Conservation (phyloP, 2,888 invertebrate species). For the Adela reaumurella region DNA sequence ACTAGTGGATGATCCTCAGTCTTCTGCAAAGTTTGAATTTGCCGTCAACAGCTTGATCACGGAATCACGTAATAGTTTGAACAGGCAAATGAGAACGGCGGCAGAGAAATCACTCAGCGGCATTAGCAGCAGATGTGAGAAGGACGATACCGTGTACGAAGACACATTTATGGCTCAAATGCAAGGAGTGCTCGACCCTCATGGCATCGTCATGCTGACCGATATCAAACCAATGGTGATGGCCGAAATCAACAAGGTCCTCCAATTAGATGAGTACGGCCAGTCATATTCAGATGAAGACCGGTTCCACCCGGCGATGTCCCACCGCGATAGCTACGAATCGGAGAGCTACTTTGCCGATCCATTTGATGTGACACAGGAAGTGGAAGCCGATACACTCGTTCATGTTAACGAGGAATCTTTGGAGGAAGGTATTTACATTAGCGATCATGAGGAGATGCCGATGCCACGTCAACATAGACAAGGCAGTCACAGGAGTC, state of each 20-base stretch:
- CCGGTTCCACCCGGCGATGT: background rate
- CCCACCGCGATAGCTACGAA: background rate
- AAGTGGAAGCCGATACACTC: background rate
- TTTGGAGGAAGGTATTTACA: background rate
- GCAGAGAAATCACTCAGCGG: conserved; percentile 43
- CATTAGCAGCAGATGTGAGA: conserved; percentile 43
- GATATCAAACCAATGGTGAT: conserved; percentile 59
- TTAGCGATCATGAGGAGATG: background rate
- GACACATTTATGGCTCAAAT: conserved; percentile 72
- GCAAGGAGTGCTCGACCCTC: conserved; percentile 57
- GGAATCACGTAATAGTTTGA: conserved; percentile 47
- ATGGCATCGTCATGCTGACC: conserved; percentile 51
- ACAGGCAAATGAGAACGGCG: conserved; percentile 38
- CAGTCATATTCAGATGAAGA: conserved; percentile 10
- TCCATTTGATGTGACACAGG: background rate
- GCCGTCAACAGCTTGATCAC: conserved; percentile 47
- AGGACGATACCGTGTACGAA: conserved; percentile 63
- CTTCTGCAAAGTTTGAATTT: conserved; percentile 51
- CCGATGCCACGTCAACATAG: background rate
- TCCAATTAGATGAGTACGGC: conserved; percentile 41
- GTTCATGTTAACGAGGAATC: background rate
- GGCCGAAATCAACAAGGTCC: conserved; percentile 55
- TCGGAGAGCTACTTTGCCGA: background rate
- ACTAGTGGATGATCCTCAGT: conserved; percentile 45
- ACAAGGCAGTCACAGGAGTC: background rate